Evolutionary conservation across 1,140 invertebrate genomes (phyloP), one percentile per base, ranked within the genome.

Genomic region (Hyposmocoma kahamanoa): DNA sequence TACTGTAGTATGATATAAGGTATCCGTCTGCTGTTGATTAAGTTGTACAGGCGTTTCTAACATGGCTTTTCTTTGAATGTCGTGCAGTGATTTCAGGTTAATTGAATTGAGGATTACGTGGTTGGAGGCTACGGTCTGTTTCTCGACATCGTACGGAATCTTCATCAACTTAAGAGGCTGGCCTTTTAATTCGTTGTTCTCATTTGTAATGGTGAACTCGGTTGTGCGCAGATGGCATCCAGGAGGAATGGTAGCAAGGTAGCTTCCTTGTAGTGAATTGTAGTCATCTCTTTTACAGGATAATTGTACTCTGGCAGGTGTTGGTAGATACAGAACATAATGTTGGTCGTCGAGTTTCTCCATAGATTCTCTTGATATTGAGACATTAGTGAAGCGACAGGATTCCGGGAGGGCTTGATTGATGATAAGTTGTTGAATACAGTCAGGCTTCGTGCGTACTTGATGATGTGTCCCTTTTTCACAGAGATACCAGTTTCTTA

Each of bases 291-390:
- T 42, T 13, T 28, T 41, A 38, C 57, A 67, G 19, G 17, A 18
- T 4, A 60, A 36, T 30, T 67, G 48, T 11, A 28, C 51, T 50
- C 48, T 60, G 8, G 49, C 47, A 19, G 50, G 22, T 5, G 42
- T 24, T 28, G 61, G 67, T 18, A 67, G 62, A 0, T 47, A 56
- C 0, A 67, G 1, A 1, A 58, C 20, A 42, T 63, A 67, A 20
- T 63, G 57, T 30, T 42, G 34, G 6, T 65, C 58, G 19, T 71
- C 59, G 0, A 67, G 39, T 53, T 61, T 47, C 21, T 62, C 57
- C 41, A 65, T 34, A 3, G 64, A 51, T 53, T 61, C 45, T 43
- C 38, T 62, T 11, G 36, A 13, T 2, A 68, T 45, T 0, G 21
- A 47, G 1, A 62, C 20, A 11, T 24, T 58, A 0, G 54, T 60